Percentiles rank a stretch among this genome's conserved stretches.
Evolutionary conservation across 2,797 vertebrate genomes (phyloP).

Genomic region (Gymnothorax reevesii): DNA sequence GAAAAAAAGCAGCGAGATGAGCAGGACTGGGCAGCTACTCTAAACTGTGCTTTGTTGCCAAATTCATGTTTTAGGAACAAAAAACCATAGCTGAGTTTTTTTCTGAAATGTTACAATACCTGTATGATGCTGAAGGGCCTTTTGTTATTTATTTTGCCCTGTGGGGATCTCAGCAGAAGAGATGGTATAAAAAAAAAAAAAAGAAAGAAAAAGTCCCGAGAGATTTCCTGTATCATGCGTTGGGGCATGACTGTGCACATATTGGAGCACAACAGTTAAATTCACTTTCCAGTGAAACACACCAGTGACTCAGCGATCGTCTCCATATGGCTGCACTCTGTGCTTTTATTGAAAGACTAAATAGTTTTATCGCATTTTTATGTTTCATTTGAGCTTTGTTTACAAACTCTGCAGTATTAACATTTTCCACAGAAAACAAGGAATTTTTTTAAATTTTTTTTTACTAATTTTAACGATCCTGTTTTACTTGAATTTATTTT

Average conservation of each 20-base stretch:
- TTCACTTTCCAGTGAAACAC: slow-evolving; percentile 15
- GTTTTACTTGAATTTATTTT: slow-evolving; percentile 77
- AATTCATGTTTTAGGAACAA: slow-evolving; percentile 60
- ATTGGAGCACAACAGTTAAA: slow-evolving; percentile 35
- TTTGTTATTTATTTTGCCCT: slow-evolving; percentile 64
- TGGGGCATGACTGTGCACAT: slow-evolving; percentile 61
- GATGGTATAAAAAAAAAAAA: slow-evolving; percentile 49
- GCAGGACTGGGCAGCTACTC: slow-evolving; percentile 60
- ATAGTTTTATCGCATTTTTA: not conserved
- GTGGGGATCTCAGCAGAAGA: slow-evolving; percentile 56
- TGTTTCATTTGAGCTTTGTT: slow-evolving; percentile 24
- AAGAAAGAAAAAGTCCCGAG: slow-evolving; percentile 35
- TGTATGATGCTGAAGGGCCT: slow-evolving; percentile 70
- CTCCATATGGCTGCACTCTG: slow-evolving; percentile 40
- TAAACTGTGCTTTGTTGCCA: slow-evolving; percentile 68
- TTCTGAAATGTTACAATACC: slow-evolving; percentile 58
- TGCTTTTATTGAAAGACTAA: not conserved
- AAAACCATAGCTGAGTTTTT: slow-evolving; percentile 57
- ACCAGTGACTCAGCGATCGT: slow-evolving; percentile 26
- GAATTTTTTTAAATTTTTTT: slow-evolving; percentile 36
- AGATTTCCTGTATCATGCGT: slow-evolving; percentile 63
- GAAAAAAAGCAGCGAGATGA: slow-evolving; percentile 61
- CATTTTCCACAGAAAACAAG: slow-evolving; percentile 33
- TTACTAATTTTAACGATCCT: slow-evolving; percentile 70
- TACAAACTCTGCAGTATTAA: slow-evolving; percentile 35